Conservation (phyloP, 2,797 vertebrate species). For the Esox lucius region DNA sequence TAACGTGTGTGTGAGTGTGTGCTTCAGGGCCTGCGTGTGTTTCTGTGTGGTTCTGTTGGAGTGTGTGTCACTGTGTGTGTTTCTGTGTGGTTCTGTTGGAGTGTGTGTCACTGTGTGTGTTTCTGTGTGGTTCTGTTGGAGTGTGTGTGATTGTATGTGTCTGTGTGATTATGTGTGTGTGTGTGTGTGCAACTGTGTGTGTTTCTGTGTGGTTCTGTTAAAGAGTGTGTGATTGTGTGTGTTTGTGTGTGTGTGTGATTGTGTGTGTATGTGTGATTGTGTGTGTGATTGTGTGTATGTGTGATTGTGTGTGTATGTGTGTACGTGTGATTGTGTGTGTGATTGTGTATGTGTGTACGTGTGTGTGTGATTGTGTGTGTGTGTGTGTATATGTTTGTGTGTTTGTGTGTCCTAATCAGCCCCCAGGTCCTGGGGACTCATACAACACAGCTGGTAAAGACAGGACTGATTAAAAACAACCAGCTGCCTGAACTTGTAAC, state of each 20-base stretch:
- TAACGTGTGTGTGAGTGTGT: slow-evolving; percentile 30
- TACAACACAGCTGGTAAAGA: slow-evolving; percentile 78
- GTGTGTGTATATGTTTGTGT: slow-evolving; percentile 8
- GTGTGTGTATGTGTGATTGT: neutral
- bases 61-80: too few species aligned
- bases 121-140: too few species aligned
- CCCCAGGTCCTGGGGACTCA: slow-evolving; percentile 62
- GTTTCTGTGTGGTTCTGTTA: too few species aligned
- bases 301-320: too few species aligned
- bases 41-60: neutral
- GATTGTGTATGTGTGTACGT: neutral
- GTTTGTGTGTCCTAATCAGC: slow-evolving; percentile 11
- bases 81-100: too few species aligned
- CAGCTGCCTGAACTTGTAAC: slow-evolving; percentile 67
- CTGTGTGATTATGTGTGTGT: too few species aligned
- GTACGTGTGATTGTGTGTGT: too few species aligned
- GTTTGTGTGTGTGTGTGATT: too few species aligned
- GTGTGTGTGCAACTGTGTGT: too few species aligned
- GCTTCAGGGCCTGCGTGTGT: neutral
- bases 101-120: too few species aligned
- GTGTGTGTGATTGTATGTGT: neutral
- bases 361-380: slow-evolving; percentile 2
- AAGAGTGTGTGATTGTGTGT: too few species aligned
- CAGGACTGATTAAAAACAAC: slow-evolving; percentile 81
- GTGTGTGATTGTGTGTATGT: too few species aligned